Percentiles rank a stretch among this genome's conserved stretches.
Conservation (phyloP, 2,888 invertebrate genomes). For the Terebella lapidaria region DNA sequence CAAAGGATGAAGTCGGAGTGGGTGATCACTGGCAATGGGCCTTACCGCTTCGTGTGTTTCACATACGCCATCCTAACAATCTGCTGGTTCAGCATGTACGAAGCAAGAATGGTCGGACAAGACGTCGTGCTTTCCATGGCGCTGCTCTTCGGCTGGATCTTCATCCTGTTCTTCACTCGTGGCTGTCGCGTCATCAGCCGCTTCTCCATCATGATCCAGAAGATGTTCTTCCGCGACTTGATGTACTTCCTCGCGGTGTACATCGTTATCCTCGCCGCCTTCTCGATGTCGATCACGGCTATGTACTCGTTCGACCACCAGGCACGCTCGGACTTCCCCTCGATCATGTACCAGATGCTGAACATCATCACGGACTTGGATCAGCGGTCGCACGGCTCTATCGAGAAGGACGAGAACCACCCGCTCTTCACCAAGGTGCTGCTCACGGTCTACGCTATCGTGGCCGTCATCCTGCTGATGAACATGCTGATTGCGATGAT, state of each 20-base stretch:
- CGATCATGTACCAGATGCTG: constrained; percentile 23
- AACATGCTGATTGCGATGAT: constrained; percentile 27
- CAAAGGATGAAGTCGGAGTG: constrained; percentile 16
- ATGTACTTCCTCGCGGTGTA: constrained; percentile 24
- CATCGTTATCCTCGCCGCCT: constrained; percentile 18
- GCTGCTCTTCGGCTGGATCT: constrained; percentile 22
- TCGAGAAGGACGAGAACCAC: constrained; percentile 9
- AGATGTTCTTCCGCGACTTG: constrained; percentile 24
- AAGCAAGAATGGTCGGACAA: constrained; percentile 7
- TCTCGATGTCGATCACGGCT: constrained; percentile 22
- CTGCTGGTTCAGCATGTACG: constrained; percentile 19
- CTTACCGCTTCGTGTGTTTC: constrained; percentile 16
- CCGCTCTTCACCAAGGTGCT: constrained; percentile 15
- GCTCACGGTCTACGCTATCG: constrained; percentile 21
- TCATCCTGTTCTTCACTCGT: constrained; percentile 22
- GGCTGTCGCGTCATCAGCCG: constrained; percentile 21
- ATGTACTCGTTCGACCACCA: constrained; percentile 13
- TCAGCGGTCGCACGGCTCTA: constrained; percentile 8
- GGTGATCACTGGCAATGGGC: constrained; percentile 21
- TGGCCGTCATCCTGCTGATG: constrained; percentile 23
- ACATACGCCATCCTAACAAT: constrained; percentile 10
- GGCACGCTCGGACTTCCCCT: constrained; percentile 7
- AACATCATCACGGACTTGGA: constrained; percentile 23
- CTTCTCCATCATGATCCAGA: constrained; percentile 24
- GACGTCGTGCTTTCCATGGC: constrained; percentile 18